Percentiles rank a stretch among this genome's conserved stretches.
These are phyloP conservation scores for Ceuthmochares aereus DNA, from an alignment of 2,113 vertebrate genomes.

Conservation along the genomic window DNA sequence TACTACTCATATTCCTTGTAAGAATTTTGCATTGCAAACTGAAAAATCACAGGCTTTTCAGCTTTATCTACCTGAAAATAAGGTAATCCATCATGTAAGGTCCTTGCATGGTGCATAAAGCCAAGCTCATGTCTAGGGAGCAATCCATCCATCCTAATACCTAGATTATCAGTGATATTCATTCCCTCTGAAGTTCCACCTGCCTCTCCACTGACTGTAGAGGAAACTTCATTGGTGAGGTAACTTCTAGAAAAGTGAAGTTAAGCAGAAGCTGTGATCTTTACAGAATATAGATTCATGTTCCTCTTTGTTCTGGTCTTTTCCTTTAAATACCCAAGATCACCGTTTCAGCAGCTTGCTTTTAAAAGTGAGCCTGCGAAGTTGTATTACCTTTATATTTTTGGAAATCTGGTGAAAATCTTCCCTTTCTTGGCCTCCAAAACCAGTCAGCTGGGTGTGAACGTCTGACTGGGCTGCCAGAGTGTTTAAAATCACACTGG, in stretches of 20 bases:
- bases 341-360: accelerated
- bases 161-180: neutral
- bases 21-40: neutral
- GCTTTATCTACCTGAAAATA: neutral
- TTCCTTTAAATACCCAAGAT: neutral
- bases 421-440: neutral
- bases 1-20: neutral
- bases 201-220: neutral
- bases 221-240: neutral
- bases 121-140: neutral
- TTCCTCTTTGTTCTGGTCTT: neutral
- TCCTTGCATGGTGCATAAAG: neutral
- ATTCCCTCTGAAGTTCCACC: neutral
- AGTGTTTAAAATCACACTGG: neutral
- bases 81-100: neutral
- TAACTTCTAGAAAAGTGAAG: neutral
- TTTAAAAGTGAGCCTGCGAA: neutral
- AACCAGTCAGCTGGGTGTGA: neutral
- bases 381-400: accelerated
- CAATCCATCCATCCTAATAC: neutral
- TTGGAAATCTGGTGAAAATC: neutral
- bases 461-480: slow-evolving; percentile 6
- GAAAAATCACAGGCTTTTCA: neutral
- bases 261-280: neutral
- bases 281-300: neutral